phyloP scores from a whole-genome alignment of 2,888 invertebrate genomes.

The Halocaridina rubra region DNA sequence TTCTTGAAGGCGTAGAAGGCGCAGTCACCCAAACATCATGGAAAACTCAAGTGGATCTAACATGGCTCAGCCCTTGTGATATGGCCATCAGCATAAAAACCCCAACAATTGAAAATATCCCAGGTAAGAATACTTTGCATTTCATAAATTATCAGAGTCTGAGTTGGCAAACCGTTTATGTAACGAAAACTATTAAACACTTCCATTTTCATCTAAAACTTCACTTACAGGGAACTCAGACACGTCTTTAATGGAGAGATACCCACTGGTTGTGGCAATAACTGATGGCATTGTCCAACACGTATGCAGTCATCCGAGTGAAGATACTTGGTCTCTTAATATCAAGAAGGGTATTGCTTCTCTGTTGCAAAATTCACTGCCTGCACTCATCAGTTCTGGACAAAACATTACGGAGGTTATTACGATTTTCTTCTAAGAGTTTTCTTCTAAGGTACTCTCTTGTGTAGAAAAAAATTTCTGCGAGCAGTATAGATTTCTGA shows the following conservation, averaged over 20 bases:
- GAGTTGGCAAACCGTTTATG: too few relatives aligned
- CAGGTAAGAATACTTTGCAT: too few relatives aligned
- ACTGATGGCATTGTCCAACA: slow-evolving; percentile 50
- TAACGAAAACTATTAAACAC: too few relatives aligned
- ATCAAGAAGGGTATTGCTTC: slow-evolving; percentile 72
- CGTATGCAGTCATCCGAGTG: slow-evolving; percentile 64
- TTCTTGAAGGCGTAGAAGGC: slow-evolving; percentile 18
- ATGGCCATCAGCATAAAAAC: slow-evolving; percentile 35
- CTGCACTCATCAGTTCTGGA: slow-evolving; percentile 30
- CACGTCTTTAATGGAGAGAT: slow-evolving; percentile 13
- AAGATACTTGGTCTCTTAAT: slow-evolving; percentile 70
- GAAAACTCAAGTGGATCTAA: slow-evolving; percentile 35
- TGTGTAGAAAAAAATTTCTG: too few relatives aligned
- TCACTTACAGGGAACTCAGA: not conserved
- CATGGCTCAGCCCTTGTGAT: slow-evolving; percentile 43
- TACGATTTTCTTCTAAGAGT: too few relatives aligned
- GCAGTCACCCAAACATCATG: slow-evolving; percentile 4
- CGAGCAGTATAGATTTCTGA: not conserved
- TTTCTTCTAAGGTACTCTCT: too few relatives aligned
- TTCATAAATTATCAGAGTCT: too few relatives aligned
- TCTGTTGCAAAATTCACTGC: slow-evolving; percentile 70
- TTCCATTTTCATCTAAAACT: too few relatives aligned
- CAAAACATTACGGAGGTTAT: slow-evolving; percentile 47
- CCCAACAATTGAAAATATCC: not conserved
- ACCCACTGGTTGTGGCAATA: slow-evolving; percentile 43